Conservation (phyloP, 2,797 vertebrate species). For the Pseudochirops corinnae region DNA sequence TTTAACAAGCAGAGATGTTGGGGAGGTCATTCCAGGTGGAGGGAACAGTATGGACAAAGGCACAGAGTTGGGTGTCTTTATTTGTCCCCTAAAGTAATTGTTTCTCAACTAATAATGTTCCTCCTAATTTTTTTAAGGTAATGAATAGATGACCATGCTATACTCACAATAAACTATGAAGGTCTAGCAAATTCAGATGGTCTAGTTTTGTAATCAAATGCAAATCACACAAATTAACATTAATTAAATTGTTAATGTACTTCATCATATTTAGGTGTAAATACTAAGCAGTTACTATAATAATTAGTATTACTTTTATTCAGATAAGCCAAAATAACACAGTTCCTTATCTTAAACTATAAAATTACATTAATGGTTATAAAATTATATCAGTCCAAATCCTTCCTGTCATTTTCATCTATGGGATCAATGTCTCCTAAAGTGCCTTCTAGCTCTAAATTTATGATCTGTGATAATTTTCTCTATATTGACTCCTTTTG, state of each 20-base stretch:
- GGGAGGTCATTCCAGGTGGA: background rate
- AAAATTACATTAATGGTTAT: background rate
- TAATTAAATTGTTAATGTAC: constrained; percentile 20
- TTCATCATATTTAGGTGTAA: background rate
- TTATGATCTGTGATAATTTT: background rate
- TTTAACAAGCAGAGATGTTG: background rate
- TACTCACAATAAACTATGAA: constrained; percentile 42
- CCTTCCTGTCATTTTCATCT: background rate
- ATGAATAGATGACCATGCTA: background rate
- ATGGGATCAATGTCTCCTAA: background rate
- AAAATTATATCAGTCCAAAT: background rate
- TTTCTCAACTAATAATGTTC: background rate
- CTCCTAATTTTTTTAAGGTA: background rate
- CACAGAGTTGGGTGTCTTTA: background rate
- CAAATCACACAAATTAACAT: constrained; percentile 20
- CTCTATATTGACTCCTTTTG: constrained; percentile 41
- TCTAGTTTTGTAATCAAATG: constrained; percentile 25
- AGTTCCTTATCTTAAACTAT: background rate
- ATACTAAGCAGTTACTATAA: constrained; percentile 31
- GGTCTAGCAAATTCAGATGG: background rate
- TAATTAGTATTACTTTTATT: constrained; percentile 37
- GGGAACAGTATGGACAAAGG: background rate
- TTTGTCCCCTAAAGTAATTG: background rate
- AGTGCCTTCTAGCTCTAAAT: background rate
- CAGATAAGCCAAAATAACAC: background rate